Evolutionary conservation across 2,888 invertebrate species (phyloP), one percentile per base, ranked within the genome.

Genomic region (Platycnemis pennipes): DNA sequence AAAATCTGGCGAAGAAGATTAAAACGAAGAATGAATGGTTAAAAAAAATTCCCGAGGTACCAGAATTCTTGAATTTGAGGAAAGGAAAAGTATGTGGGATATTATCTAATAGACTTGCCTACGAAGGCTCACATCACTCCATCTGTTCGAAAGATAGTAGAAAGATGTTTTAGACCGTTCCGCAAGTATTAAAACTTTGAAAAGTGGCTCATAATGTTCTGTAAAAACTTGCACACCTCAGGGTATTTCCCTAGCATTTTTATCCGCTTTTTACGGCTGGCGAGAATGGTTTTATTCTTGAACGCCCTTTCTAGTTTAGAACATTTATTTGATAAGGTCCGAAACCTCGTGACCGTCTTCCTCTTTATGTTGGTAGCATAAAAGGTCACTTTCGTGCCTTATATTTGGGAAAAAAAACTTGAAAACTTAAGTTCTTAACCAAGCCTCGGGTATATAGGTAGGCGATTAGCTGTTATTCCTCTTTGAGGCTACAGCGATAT

Each of bases 1-100:
- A 77, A 77, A 77, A 77, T 77, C 77, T 77, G 77, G 77, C 13
- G 77, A 77, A 77, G 77, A 37, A 77, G 77, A 77, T 77, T 77
- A 77, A 77, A 77, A 37, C 77, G 37, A 37, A 37, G 77, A 16
- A 77, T 77, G 31, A 77, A 77, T 77, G 77, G 77, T n/a, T 16
- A 22, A 63, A 63, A 77, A 77, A 77, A 37, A 77, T 77, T 8
- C 37, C 16, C 77, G 77, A 63, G 37, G 37, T 37, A 2, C 31
- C 2, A 77, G 77, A 77, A 37, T 37, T 77, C 77, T 37, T 16
- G 77, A 26, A 77, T 77, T 77, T 77, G 77, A 37, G 16, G 77
- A 13, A 77, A 77, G 77, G 16, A 37, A 37, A 77, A 37, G 37
- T 37, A 77, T 77, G 37, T 77, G 77, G 13, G 8, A 77, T 77